Conservation (phyloP, 92 coral and sea anemone genomes). For the Epizoanthus ramosus region DNA sequence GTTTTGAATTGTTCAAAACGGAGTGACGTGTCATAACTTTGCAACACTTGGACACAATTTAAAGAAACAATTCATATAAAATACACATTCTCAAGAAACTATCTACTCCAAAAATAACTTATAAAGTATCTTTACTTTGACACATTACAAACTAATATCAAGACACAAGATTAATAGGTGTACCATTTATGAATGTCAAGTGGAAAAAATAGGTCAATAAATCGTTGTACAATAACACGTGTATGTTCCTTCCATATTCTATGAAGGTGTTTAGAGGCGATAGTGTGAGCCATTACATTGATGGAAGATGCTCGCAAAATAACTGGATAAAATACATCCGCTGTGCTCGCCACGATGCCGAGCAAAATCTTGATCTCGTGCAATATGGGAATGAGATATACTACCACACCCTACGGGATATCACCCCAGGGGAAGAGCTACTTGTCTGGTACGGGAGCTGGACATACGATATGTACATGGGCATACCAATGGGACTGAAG, state of each 20-base stretch:
- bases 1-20: too few relatives aligned
- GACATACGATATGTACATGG: slow-evolving; percentile 60
- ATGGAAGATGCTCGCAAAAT: slow-evolving; percentile 57
- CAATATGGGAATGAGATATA: slow-evolving; percentile 64
- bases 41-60: too few relatives aligned
- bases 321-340: slow-evolving; percentile 85
- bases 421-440: slow-evolving; percentile 71
- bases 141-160: too few relatives aligned
- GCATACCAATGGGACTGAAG: slow-evolving; percentile 63
- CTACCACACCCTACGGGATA: slow-evolving; percentile 70
- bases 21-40: too few relatives aligned
- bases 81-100: too few relatives aligned
- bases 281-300: slow-evolving; percentile 64
- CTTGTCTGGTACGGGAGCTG: slow-evolving; percentile 83
- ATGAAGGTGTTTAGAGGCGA: slow-evolving; percentile 60
- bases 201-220: neutral
- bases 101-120: too few relatives aligned
- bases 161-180: too few relatives aligned
- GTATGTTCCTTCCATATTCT: neutral
- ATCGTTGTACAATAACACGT: neutral
- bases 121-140: too few relatives aligned
- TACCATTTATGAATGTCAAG: neutral
- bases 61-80: too few relatives aligned
- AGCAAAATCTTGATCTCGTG: slow-evolving; percentile 68
- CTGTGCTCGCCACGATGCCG: slow-evolving; percentile 66